Conservation (phyloP, 53 echinoderm and acorn worm genomes). For the Antedon mediterranea region DNA sequence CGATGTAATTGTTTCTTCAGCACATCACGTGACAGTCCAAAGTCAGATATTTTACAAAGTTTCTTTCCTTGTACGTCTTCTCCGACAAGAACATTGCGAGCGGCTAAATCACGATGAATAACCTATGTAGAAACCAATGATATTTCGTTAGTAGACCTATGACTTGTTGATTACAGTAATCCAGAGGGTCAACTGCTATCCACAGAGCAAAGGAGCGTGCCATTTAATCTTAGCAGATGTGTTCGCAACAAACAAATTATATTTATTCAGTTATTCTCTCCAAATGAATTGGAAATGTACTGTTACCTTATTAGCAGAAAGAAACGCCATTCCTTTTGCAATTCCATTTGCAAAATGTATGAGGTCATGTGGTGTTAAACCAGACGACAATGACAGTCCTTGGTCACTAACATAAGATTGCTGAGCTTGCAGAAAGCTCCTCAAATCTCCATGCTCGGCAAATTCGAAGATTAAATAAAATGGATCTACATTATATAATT, state of each 20-base stretch:
- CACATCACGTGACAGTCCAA: neutral
- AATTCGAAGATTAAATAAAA: neutral
- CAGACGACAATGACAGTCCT: neutral
- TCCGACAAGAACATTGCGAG: conserved; percentile 10
- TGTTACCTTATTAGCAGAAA: conserved; percentile 13
- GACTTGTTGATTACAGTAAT: too few relatives aligned
- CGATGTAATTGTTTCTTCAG: neutral
- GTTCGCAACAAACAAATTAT: too few relatives aligned
- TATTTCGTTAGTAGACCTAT: too few relatives aligned
- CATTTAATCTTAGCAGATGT: too few relatives aligned
- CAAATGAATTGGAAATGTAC: too few relatives aligned
- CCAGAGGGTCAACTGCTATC: too few relatives aligned
- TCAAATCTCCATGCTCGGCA: neutral
- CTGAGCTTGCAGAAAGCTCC: neutral
- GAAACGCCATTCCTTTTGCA: conserved; percentile 16
- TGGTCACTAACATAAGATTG: neutral
- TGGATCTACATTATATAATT: neutral
- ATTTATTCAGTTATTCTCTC: too few relatives aligned
- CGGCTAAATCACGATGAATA: conserved; percentile 9
- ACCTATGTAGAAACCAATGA: neutral
- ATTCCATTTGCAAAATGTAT: conserved; percentile 8
- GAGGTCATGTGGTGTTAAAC: neutral
- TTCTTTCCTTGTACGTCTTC: neutral
- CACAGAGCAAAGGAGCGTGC: too few relatives aligned
- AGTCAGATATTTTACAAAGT: conserved; percentile 17